A percentile compares a stretch with the other conserved stretches of the same genome.
These are phyloP conservation scores for Oegoconia quadripuncta DNA, from an alignment of 2,888 invertebrate species.

Conservation along the genomic window DNA sequence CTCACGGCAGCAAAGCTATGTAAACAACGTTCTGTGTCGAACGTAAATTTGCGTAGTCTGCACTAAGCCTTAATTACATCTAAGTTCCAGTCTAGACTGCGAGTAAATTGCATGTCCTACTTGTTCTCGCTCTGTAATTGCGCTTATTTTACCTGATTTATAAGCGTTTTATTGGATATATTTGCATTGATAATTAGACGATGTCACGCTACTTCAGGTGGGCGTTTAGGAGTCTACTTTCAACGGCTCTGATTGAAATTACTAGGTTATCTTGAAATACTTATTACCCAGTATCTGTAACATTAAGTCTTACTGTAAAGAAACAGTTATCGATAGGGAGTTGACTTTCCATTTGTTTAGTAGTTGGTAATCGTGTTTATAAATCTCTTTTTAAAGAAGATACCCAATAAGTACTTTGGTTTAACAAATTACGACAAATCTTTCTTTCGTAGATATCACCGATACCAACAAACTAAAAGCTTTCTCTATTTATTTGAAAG, in stretches of 20 bases:
- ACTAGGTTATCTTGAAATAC: conserved; percentile 3
- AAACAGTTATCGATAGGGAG: no score
- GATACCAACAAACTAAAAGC: no score
- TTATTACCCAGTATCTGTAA: no score
- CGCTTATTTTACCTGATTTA: conserved; percentile 29
- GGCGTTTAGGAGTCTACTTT: conserved; percentile 7
- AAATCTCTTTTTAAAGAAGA: no score
- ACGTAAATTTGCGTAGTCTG: conserved; percentile 34
- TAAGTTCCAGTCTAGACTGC: conserved; percentile 18
- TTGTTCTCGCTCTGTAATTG: conserved; percentile 31
- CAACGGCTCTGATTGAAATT: conserved; percentile 9
- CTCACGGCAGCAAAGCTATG: conserved; percentile 25
- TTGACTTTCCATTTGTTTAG: no score
- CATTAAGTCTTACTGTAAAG: no score
- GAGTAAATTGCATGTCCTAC: conserved; percentile 38
- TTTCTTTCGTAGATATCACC: no score
- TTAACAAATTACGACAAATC: no score
- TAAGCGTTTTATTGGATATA: conserved; percentile 13
- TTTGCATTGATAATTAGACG: conserved; percentile 20
- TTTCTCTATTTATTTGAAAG: neutral
- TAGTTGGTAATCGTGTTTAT: no score
- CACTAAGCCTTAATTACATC: conserved; percentile 33
- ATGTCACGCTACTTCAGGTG: conserved; percentile 13
- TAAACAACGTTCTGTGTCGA: conserved; percentile 36
- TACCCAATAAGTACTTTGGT: no score